Conservation (phyloP, 2,797 vertebrate genomes). For the Pelobates cultripes region DNA sequence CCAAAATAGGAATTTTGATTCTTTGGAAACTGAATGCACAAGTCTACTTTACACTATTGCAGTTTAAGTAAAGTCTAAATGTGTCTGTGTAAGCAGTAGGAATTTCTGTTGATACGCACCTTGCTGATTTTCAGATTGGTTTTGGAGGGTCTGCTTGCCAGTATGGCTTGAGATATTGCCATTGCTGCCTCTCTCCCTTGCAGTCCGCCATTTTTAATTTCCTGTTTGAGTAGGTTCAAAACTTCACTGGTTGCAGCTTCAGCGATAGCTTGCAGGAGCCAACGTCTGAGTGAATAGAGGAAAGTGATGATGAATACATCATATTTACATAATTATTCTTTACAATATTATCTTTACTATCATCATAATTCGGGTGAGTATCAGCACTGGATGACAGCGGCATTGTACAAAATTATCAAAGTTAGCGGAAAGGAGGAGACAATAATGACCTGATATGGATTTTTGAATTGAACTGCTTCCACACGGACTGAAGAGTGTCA, state of each 20-base stretch:
- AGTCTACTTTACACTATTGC: too few species aligned
- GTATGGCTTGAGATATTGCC: slow-evolving; percentile 70
- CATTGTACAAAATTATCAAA: too few species aligned
- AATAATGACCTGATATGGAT: slow-evolving; percentile 72
- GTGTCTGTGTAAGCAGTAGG: too few species aligned
- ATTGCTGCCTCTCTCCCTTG: slow-evolving; percentile 69
- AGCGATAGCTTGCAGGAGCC: slow-evolving; percentile 77
- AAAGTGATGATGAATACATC: too few species aligned
- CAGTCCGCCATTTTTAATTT: slow-evolving; percentile 72
- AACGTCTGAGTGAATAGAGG: slow-evolving; percentile 65
- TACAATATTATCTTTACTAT: too few species aligned
- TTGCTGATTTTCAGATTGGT: background rate
- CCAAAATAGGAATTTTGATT: too few species aligned
- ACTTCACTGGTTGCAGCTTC: slow-evolving; percentile 71
- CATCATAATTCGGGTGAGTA: too few species aligned
- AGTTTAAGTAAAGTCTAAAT: too few species aligned
- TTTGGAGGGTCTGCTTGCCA: slow-evolving; percentile 66
- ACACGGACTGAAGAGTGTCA: slow-evolving; percentile 73
- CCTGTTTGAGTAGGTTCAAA: slow-evolving; percentile 75
- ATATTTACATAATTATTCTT: too few species aligned
- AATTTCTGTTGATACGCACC: background rate
- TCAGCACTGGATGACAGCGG: too few species aligned
- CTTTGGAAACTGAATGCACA: too few species aligned
- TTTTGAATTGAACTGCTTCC: slow-evolving; percentile 72
- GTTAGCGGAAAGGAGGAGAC: too few species aligned